Evolutionary conservation across 1,140 invertebrate genomes (phyloP).

Genomic region (Drosophila watanabei): DNA sequence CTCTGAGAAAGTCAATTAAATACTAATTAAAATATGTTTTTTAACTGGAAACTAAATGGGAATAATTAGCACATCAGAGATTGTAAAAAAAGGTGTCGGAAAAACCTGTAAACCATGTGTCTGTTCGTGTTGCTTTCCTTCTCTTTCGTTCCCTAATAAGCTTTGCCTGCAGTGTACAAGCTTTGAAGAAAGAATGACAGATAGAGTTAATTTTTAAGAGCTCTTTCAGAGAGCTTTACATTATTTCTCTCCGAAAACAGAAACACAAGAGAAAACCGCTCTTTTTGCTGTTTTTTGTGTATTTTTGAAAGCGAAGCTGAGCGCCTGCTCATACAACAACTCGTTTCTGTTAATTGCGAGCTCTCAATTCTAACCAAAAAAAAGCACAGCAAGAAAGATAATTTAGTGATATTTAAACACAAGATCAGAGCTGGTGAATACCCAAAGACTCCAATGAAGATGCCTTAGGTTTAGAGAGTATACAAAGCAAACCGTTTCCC

Average conservation of each 20-base stretch:
- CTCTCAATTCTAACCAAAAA: not conserved
- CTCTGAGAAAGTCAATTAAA: not conserved
- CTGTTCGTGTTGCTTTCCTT: not conserved
- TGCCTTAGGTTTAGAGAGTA: not conserved
- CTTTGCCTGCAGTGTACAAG: not conserved
- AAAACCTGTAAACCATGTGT: too few species aligned
- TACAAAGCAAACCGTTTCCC: constrained; percentile 19
- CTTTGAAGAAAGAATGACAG: not conserved
- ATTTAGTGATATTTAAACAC: not conserved
- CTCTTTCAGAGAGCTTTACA: not conserved
- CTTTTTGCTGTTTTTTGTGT: too few species aligned
- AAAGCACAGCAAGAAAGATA: not conserved
- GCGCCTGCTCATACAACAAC: too few species aligned
- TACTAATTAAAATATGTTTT: not conserved
- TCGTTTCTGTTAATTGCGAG: not conserved
- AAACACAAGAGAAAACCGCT: not conserved
- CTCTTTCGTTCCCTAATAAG: not conserved
- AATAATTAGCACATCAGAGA: not conserved
- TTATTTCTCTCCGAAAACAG: not conserved
- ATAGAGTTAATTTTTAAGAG: not conserved
- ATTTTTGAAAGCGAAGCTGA: too few species aligned
- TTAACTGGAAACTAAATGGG: not conserved
- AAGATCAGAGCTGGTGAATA: constrained; percentile 1
- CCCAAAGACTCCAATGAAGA: not conserved
- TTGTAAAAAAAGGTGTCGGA: not conserved